phyloP scores from a whole-genome alignment of 2,888 invertebrate genomes.

The Caenorhabditis sinica region DNA sequence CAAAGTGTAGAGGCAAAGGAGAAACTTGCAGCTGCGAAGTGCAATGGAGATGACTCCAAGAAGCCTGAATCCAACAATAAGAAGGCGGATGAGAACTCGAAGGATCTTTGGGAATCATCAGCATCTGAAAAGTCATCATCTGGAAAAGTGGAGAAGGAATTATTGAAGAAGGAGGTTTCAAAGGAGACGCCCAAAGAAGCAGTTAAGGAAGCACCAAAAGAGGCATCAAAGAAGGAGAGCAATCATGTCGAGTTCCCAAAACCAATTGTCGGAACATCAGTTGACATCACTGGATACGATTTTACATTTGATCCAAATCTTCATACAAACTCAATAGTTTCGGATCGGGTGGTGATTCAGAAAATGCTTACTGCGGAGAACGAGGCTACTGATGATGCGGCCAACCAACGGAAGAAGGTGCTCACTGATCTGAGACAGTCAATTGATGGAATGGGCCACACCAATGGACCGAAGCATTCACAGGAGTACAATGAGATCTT shows the following conservation, averaged over 20 bases:
- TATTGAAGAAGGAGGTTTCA: too few species aligned
- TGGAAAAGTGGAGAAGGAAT: too few species aligned
- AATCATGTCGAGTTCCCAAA: slow-evolving; percentile 54
- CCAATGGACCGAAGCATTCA: slow-evolving; percentile 35
- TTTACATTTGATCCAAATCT: slow-evolving; percentile 73
- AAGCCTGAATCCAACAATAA: not conserved
- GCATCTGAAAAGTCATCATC: slow-evolving; percentile 15
- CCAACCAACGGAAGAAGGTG: slow-evolving; percentile 75
- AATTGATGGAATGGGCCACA: slow-evolving; percentile 44
- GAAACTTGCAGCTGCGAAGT: slow-evolving; percentile 47
- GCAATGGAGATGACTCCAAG: slow-evolving; percentile 6
- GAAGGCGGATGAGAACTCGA: slow-evolving; percentile 17
- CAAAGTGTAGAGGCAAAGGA: slow-evolving; percentile 51
- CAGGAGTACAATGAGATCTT: slow-evolving; percentile 31
- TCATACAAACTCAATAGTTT: slow-evolving; percentile 50
- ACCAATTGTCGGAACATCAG: slow-evolving; percentile 26
- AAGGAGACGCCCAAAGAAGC: not conserved
- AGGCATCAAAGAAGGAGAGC: slow-evolving; percentile 1
- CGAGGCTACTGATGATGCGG: slow-evolving; percentile 71
- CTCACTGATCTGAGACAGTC: slow-evolving; percentile 36
- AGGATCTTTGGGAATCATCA: slow-evolving; percentile 34
- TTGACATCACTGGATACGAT: slow-evolving; percentile 63
- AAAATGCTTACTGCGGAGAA: slow-evolving; percentile 53
- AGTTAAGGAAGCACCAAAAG: not conserved
- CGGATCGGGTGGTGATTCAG: slow-evolving; percentile 49